Percentiles rank a stretch among this genome's conserved stretches.
phyloP scores from a whole-genome alignment of 2,113 vertebrate species.

The Taxidea taxus region DNA sequence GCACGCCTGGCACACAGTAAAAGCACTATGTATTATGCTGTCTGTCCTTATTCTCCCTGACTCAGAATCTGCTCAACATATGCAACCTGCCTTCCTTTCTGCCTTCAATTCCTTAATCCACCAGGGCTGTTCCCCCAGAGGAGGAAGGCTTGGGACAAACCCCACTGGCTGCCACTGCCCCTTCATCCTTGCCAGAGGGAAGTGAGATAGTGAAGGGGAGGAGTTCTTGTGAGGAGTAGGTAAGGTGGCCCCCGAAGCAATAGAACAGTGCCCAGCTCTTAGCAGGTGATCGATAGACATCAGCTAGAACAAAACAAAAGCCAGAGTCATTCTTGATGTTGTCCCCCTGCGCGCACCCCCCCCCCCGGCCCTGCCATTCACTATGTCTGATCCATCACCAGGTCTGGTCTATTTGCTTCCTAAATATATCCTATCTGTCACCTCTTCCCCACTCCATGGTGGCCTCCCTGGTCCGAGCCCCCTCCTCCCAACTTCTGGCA shows the following conservation, averaged over 20 bases:
- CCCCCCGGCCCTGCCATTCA: background rate
- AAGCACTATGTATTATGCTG: background rate
- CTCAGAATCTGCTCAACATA: background rate
- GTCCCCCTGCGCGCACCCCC: background rate
- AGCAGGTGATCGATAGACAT: background rate
- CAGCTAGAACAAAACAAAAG: background rate
- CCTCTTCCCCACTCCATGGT: background rate
- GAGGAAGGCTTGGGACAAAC: background rate
- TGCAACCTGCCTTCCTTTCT: background rate
- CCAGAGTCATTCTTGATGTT: background rate
- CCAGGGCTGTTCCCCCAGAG: background rate
- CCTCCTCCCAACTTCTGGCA: background rate
- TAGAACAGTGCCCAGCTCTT: background rate
- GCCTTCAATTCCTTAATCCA: background rate
- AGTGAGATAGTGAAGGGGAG: background rate
- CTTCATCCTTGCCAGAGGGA: background rate
- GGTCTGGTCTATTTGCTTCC: background rate
- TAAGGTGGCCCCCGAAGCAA: background rate
- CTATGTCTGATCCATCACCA: background rate
- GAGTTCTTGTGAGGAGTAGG: background rate
- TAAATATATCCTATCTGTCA: slow-evolving; percentile 32
- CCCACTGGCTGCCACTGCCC: background rate
- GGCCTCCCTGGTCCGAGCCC: background rate
- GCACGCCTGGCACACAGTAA: slow-evolving; percentile 44
- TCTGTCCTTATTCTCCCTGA: background rate